These are phyloP conservation scores for Mythimna loreyi DNA, from an alignment of 2,888 invertebrate genomes.

Conservation along the genomic window DNA sequence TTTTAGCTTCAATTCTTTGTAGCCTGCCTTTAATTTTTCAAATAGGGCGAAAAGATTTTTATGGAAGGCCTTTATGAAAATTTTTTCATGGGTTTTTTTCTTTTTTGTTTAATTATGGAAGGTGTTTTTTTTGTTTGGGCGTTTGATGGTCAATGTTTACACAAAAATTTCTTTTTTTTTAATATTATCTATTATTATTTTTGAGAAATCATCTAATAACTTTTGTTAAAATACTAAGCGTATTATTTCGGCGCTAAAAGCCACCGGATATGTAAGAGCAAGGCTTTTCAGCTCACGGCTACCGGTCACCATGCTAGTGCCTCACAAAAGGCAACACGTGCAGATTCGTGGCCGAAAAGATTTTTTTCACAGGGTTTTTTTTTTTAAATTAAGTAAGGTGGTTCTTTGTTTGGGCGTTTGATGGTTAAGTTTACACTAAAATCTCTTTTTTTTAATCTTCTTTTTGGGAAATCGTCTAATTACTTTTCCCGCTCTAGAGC, in stretches of 20 bases:
- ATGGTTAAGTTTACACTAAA: no score
- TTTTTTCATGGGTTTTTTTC: neutral
- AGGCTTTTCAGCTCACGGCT: slow-evolving; percentile 72
- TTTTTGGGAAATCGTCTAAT: no score
- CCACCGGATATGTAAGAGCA: slow-evolving; percentile 77
- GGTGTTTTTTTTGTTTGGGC: no score
- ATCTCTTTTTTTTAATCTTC: no score
- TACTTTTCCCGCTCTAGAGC: no score
- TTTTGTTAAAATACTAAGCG: slow-evolving; percentile 64
- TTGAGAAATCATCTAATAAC: no score
- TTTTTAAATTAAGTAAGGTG: no score
- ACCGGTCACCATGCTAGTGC: slow-evolving; percentile 69
- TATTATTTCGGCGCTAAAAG: slow-evolving; percentile 73
- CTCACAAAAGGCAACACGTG: slow-evolving; percentile 78
- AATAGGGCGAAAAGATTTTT: slow-evolving; percentile 23
- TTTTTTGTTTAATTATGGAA: no score
- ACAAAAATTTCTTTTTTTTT: neutral
- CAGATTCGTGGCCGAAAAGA: no score
- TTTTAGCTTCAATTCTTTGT: slow-evolving; percentile 32
- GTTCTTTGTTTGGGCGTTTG: no score
- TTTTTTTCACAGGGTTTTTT: no score
- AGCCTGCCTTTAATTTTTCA: slow-evolving; percentile 33
- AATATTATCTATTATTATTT: no score
- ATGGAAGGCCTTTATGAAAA: neutral
- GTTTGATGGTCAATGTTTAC: neutral